Base-by-base conservation (phyloP, 1,140 invertebrate species). In the Bacillus rossius region DNA sequence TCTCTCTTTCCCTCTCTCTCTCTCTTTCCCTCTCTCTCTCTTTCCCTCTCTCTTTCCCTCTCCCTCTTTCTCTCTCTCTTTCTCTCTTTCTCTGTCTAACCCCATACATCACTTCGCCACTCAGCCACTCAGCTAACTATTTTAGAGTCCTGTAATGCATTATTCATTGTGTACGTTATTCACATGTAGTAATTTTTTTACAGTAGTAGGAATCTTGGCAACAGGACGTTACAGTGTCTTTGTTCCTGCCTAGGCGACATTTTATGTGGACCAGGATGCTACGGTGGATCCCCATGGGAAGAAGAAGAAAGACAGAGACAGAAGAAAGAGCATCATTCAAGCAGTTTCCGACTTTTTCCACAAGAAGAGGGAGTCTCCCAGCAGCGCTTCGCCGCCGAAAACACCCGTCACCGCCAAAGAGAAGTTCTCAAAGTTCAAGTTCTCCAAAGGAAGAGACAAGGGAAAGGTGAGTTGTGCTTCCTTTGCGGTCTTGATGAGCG, bases 241-340 rank as follows among this genome's bases (percentile, higher is more conserved):
- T 55, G 37, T 42, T 23, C 25, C 17, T 25, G 3, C 37, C 7
- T 42, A 55, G 53, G 29, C 53, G 14, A 20, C 22, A 5, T 45
- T 55, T 41, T n/a, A 45, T 42, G 22, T 43, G 19, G 53, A 55
- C 8, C 19, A 1, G 16, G 38, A 55, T 25, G 8, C 47, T 20
- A 19, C 20, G n/a, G 14, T 49, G 16, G 38, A 42, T 38, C 14
- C 53, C 22, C 41, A 55, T 14, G 53, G 43, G 16, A 41, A 41
- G 8, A 55, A 55, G 13, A 43, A 40, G 8, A 55, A 55, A 68
- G 86, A 89, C 69, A 78, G 81, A 0, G 87, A 89, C 60, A 77
- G 89, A 57, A 75, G 88, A 42, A 88, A 88, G 67, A 91, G 89
- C 70, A 85, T 92, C 40, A 92, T 92, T 61, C 89, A 91, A 75